Evolutionary conservation across 2,888 invertebrate genomes (phyloP), one percentile per base, ranked within the genome.

Genomic region (Caenorhabditis sp.): DNA sequence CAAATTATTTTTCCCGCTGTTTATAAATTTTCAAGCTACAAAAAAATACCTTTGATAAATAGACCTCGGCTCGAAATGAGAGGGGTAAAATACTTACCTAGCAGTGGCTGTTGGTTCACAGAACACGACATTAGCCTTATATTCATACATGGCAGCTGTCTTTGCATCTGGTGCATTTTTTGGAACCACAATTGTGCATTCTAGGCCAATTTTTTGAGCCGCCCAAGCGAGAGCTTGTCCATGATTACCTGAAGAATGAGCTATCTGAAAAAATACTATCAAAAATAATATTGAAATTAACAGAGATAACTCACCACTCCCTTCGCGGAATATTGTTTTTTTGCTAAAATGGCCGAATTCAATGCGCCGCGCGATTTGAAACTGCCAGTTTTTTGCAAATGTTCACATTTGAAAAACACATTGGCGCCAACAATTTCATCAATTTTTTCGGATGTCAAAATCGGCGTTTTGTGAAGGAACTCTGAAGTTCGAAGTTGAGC

Each of bases 211-310:
- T 59, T 80, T 70, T 31, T 73, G 76, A 1, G 89, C 86, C 0
- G 83, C 83, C 80, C 84, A 88, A 10, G 90, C 89, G 27, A 90
- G 78, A 0, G 89, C 90, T 77, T 89, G 89, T 0, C 90, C 90
- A 84, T 90, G 90, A 77, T 90, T 90, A 23, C 90, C 90, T 74
- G 89, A 89, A 70, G 89, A 90, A 80, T 90, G 89, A 0, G 90
- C 90, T 4, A 89, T 88, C 87, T 88, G 63, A 14, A 70, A 70
- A 27, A 27, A 36, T 59, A 36, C 17, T 12, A 25, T 7, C 17
- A 27, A 70, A 8, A 53, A n/a, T 58, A 27, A 17, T 53, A 53
- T 53, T 53, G 12, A 43, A 27, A n/a, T n/a, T n/a, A n/a, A n/a
- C n/a, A n/a, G n/a, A n/a, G n/a, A n/a, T n/a, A 20, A 63, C 77